phyloP scores from a whole-genome alignment of 2,797 vertebrate genomes.

The Florisuga fusca region DNA sequence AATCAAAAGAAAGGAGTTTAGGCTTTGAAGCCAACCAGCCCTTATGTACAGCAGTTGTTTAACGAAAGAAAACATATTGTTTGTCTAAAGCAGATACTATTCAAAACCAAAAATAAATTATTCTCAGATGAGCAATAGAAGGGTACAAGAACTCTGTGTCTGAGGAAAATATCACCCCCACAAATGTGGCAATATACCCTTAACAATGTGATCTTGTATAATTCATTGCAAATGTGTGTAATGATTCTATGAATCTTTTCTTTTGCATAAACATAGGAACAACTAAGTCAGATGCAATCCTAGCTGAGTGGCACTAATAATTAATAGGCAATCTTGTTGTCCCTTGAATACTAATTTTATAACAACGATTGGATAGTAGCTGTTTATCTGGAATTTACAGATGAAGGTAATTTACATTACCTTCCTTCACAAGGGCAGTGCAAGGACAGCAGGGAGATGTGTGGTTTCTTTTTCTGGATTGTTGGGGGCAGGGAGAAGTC shows the following conservation, averaged over 20 bases:
- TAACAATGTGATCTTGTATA: background rate
- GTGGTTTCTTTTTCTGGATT: background rate
- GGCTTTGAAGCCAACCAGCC: background rate
- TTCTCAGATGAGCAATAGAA: background rate
- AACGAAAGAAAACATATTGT: constrained; percentile 15
- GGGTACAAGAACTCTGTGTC: background rate
- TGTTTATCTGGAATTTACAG: background rate
- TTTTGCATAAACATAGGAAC: background rate
- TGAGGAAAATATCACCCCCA: background rate
- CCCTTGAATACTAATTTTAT: background rate
- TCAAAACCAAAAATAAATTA: background rate
- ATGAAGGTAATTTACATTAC: background rate
- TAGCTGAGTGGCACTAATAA: background rate
- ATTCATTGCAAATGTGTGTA: background rate
- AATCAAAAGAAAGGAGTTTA: background rate
- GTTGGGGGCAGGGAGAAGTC: accelerated
- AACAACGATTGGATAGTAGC: accelerated
- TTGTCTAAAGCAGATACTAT: constrained; percentile 39
- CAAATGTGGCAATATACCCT: background rate
- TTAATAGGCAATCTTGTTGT: background rate
- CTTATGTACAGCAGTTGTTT: background rate
- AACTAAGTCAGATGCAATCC: background rate
- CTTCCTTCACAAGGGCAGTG: background rate
- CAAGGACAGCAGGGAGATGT: background rate
- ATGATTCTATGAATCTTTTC: background rate